These are phyloP conservation scores for Cylindroiulus punctatus DNA, from an alignment of 2,888 invertebrate genomes.

Conservation along the genomic window DNA sequence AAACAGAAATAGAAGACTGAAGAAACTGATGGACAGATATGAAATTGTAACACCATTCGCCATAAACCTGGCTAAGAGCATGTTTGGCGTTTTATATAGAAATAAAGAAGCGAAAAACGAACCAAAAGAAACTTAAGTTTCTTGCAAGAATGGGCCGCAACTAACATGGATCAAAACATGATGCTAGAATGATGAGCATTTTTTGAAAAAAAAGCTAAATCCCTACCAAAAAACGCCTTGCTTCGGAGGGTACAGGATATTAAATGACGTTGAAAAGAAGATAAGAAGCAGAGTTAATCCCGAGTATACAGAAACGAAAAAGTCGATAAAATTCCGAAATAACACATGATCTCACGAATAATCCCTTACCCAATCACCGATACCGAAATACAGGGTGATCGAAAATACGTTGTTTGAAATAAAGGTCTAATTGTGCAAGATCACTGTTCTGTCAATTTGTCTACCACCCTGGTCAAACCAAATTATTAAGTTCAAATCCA, in stretches of 20 bases:
- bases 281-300: slow-evolving; percentile 16
- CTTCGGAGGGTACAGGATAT: slow-evolving; percentile 21
- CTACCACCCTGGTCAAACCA: no score
- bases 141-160: background rate
- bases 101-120: background rate
- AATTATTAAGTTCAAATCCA: no score
- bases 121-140: background rate
- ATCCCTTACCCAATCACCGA: slow-evolving; percentile 22
- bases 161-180: background rate
- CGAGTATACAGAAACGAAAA: slow-evolving; percentile 35
- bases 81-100: background rate
- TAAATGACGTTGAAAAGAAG: slow-evolving; percentile 35
- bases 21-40: no score
- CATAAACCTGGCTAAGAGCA: background rate
- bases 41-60: background rate
- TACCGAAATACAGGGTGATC: background rate
- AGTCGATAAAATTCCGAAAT: slow-evolving; percentile 35
- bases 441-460: no score
- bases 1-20: no score
- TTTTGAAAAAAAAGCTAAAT: slow-evolving; percentile 16
- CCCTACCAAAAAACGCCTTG: background rate
- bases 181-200: background rate
- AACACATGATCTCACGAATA: slow-evolving; percentile 24
- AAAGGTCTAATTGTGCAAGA: background rate
- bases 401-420: background rate